Evolutionary conservation across 2,888 invertebrate genomes (phyloP).

Genomic region (Buathra laborator): DNA sequence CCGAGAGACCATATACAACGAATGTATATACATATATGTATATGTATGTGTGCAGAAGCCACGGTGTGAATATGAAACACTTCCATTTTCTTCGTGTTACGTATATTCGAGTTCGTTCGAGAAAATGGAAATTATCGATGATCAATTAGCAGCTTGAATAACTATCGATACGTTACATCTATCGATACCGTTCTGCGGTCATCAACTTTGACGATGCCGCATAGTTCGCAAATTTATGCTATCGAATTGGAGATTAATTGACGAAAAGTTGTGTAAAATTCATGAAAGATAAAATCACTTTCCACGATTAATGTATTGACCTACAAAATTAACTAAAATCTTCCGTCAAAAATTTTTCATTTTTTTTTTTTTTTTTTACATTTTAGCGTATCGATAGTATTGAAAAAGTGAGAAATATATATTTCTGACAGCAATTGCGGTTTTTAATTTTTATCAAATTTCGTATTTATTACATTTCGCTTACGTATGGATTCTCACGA

Average conservation of each 20-base stretch:
- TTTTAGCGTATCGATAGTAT: not conserved
- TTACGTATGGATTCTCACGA: not conserved
- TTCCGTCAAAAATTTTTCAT: too few relatives aligned
- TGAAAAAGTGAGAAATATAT: not conserved
- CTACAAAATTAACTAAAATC: too few relatives aligned
- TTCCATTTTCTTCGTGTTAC: not conserved
- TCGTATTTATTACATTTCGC: not conserved
- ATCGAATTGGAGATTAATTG: not conserved
- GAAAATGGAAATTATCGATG: conserved; percentile 2
- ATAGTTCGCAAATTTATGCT: not conserved
- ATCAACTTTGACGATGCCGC: not conserved
- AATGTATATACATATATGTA: not conserved
- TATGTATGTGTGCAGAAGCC: conserved; percentile 6
- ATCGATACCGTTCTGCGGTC: not conserved
- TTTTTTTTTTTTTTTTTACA: too few relatives aligned
- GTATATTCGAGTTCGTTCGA: not conserved
- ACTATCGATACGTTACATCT: not conserved
- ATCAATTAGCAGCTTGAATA: not conserved
- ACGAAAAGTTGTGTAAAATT: not conserved
- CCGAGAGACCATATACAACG: not conserved
- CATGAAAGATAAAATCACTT: not conserved
- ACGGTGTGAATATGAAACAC: conserved; percentile 38
- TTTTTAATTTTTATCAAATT: not conserved
- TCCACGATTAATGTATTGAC: too few relatives aligned
- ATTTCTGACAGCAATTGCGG: not conserved